Evolutionary conservation across 2,113 vertebrate genomes (phyloP).

Genomic region (Scytalopus superciliaris): DNA sequence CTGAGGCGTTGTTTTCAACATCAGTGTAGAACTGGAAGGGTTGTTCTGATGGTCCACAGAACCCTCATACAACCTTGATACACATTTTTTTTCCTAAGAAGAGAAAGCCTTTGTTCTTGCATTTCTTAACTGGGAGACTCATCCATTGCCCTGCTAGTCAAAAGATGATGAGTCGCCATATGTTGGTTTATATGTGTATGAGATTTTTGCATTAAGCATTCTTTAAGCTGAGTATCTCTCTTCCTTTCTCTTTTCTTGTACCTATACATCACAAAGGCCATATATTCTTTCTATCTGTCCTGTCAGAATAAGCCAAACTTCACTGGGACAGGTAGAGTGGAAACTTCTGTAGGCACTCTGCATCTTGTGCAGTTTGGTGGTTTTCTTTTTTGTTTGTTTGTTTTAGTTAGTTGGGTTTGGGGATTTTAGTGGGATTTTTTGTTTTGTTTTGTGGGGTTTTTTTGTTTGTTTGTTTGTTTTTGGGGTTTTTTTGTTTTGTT

Average conservation of each 20-base stretch:
- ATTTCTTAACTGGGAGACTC: not conserved
- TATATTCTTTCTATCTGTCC: not conserved
- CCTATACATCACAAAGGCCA: fast-evolving
- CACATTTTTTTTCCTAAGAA: fast-evolving
- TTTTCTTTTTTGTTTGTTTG: too few relatives aligned
- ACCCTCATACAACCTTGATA: too few relatives aligned
- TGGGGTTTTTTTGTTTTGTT: not conserved
- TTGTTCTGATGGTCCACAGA: not conserved
- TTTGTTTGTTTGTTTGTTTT: not conserved
- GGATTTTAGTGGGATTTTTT: not conserved
- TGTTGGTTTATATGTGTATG: not conserved
- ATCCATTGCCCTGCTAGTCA: not conserved
- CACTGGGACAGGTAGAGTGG: not conserved
- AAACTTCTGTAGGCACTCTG: not conserved
- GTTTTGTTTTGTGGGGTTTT: too few relatives aligned
- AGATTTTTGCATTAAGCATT: not conserved
- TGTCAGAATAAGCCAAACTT: not conserved
- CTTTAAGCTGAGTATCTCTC: not conserved
- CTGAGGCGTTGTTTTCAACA: not conserved
- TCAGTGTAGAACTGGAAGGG: not conserved
- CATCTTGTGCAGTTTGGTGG: not conserved
- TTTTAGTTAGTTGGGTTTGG: not conserved
- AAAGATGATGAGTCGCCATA: fast-evolving
- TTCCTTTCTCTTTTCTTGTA: not conserved
- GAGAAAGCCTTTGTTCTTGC: not conserved